Evolutionary conservation across 2,888 invertebrate genomes (phyloP).

Genomic region (Drosophila picticornis): DNA sequence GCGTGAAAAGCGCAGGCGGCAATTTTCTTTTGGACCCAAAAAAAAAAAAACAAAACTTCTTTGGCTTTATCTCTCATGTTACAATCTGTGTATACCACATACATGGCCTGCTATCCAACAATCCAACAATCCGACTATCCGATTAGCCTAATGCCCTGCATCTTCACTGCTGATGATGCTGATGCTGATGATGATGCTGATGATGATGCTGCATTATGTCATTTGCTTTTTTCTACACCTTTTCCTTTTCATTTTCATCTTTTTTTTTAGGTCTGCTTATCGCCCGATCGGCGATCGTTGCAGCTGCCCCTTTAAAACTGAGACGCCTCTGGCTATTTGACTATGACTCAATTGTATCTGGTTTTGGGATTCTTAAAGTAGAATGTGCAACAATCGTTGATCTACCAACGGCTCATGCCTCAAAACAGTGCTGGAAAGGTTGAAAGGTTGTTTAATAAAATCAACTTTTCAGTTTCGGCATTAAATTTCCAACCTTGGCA

Average conservation of each 20-base stretch:
- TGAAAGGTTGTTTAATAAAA: conserved; percentile 11
- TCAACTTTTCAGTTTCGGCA: conserved; percentile 19
- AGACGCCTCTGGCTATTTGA: conserved; percentile 3
- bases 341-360: conserved; percentile 48
- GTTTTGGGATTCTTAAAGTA: conserved; percentile 6
- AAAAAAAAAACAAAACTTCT: neutral
- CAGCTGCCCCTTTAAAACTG: conserved; percentile 51
- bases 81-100: conserved; percentile 10
- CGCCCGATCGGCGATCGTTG: conserved; percentile 52
- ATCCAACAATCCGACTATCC: conserved; percentile 61
- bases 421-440: conserved; percentile 10
- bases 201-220: conserved; percentile 79
- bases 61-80: conserved; percentile 27
- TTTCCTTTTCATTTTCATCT: conserved; percentile 35
- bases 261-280: conserved; percentile 40
- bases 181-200: conserved; percentile 13
- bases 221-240: conserved; percentile 75
- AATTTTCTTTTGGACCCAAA: conserved; percentile 49
- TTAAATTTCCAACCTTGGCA: conserved; percentile 31
- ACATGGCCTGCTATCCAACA: conserved; percentile 24
- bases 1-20: conserved; percentile 78
- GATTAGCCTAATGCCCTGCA: conserved; percentile 76
- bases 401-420: conserved; percentile 31
- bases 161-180: conserved; percentile 39
- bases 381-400: conserved; percentile 16